These are phyloP conservation scores for Hydropotes inermis DNA, from an alignment of 2,113 vertebrate genomes.

Conservation along the genomic window DNA sequence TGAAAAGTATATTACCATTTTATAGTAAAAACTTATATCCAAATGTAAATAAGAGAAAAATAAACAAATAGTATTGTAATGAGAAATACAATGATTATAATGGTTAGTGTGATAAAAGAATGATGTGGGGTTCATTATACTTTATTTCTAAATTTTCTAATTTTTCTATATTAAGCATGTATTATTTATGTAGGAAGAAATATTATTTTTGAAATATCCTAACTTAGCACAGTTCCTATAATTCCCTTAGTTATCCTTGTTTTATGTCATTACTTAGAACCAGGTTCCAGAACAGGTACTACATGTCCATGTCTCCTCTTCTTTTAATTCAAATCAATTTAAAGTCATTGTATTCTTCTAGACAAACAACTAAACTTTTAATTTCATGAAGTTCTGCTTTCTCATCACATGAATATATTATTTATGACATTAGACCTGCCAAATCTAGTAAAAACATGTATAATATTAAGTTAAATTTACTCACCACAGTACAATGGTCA, in stretches of 20 bases:
- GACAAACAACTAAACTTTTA: conserved; percentile 25
- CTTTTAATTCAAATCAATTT: conserved; percentile 29
- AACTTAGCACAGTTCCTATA: background rate
- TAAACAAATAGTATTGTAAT: background rate
- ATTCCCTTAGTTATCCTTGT: background rate
- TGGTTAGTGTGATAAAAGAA: background rate
- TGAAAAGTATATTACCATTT: background rate
- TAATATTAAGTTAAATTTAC: conserved; percentile 59
- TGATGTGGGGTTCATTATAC: background rate
- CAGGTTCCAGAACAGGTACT: background rate
- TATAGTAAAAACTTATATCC: background rate
- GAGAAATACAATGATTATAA: conserved; percentile 2
- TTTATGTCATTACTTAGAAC: conserved; percentile 29
- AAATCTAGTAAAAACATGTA: background rate
- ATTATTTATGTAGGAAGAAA: background rate
- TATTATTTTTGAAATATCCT: background rate
- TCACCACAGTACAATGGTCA: conserved; percentile 90
- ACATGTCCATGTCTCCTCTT: background rate
- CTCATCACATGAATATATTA: background rate
- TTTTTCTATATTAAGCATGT: background rate
- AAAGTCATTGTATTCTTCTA: conserved; percentile 34
- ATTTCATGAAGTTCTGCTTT: conserved; percentile 19
- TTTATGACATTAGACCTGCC: conserved; percentile 19
- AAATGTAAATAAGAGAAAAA: background rate
- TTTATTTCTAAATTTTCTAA: conserved; percentile 8